Base-by-base conservation (phyloP, 2,797 vertebrate genomes). In the Acrocephalus scirpaceus region DNA sequence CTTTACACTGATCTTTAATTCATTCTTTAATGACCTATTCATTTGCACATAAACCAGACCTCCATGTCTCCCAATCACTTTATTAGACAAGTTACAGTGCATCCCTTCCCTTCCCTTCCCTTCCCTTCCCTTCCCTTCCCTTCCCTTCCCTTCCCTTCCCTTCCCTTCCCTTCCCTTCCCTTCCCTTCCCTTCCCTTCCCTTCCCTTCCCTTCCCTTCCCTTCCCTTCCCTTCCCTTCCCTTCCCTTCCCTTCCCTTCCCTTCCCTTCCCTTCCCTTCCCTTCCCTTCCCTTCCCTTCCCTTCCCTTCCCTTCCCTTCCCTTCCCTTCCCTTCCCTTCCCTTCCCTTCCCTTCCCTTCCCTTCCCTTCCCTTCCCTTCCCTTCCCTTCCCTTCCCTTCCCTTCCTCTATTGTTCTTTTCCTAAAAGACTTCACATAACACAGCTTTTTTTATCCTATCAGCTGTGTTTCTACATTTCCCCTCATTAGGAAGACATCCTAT, bases 1-100 rank as follows among this genome's bases (percentile, higher is more conserved):
- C 30, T 96, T 95, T 91, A 57, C 47, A 93, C 40, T 38, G 21
- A 89, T 91, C 25, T 96, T 97, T 91, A 92, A 91, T 91, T 92
- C 47, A 67, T 64, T 44, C 18, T 92, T 40, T 94, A 61, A 91
- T 91, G 86, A 90, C 56, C 50, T 53, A 23, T 73, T 70, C 56
- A 26, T 74, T 90, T 76, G 38, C 45, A 79, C 34, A 90, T 78
- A 89, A 91, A 77, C 48, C 48, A 75, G 62, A 90, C 40, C 85
- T 90, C 17, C 10, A 47, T 51, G 64, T 58, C 51, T 80, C 34
- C 30, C 82, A 90, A 74, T 21, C 23, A 72, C 44, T 82, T 94
- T 20, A 75, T 89, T 79, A 65, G 23, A 85, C 17, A 87, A 70
- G 29, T 58, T 70, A 73, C 18, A 22, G 4, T 11, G 7, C 15